These are phyloP conservation scores for Ascidia mentula DNA, from an alignment of 23 tunicate genomes.

Conservation along the genomic window DNA sequence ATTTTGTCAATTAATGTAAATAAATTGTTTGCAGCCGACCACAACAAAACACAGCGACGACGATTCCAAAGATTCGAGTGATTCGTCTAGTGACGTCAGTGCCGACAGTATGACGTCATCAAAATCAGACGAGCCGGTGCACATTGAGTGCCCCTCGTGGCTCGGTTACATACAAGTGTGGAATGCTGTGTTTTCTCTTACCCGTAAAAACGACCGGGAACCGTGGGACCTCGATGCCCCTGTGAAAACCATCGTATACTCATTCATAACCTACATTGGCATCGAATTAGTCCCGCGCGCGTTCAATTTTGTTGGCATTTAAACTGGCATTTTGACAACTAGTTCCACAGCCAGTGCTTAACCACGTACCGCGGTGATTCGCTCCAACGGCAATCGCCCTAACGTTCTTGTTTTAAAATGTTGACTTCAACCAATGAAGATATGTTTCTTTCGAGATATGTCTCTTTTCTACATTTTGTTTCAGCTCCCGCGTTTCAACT, in stretches of 20 bases:
- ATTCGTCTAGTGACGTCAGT: slow-evolving; percentile 26
- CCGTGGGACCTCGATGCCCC: slow-evolving; percentile 86
- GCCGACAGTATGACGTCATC: slow-evolving; percentile 23
- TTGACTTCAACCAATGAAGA: too few species aligned
- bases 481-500: too few species aligned
- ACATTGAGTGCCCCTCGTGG: slow-evolving; percentile 27
- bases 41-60: slow-evolving; percentile 20
- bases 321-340: too few species aligned
- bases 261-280: slow-evolving; percentile 49
- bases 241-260: slow-evolving; percentile 51
- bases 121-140: background rate
- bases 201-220: background rate
- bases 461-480: too few species aligned
- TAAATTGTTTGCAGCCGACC: background rate
- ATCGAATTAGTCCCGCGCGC: slow-evolving; percentile 64
- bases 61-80: slow-evolving; percentile 6
- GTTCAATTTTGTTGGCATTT: slow-evolving; percentile 39
- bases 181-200: slow-evolving; percentile 23
- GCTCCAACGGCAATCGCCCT: too few species aligned
- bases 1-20: too few species aligned
- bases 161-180: slow-evolving; percentile 43
- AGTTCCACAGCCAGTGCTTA: too few species aligned
- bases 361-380: too few species aligned
- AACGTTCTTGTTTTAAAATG: too few species aligned
- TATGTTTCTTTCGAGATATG: too few species aligned